Conservation (phyloP, 1,140 invertebrate genomes). For the Ptiloglossa arizonensis region DNA sequence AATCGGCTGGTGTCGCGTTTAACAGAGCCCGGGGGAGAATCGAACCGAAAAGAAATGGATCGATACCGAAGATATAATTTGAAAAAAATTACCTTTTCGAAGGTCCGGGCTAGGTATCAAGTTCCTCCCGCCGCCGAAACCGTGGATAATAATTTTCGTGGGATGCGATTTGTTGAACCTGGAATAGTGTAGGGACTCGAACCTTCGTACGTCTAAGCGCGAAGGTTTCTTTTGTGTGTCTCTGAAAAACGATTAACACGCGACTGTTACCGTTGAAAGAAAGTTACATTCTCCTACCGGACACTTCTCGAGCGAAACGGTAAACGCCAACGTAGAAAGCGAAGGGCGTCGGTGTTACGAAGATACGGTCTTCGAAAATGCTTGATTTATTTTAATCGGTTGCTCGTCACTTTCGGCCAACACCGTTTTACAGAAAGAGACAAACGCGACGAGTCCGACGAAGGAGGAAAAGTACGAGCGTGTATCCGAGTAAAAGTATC, state of each 20-base stretch:
- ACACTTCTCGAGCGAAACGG: background rate
- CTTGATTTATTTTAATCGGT: background rate
- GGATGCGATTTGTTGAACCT: conserved; percentile 88
- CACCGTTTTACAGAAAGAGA: background rate
- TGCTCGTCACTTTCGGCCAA: background rate
- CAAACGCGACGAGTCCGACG: background rate
- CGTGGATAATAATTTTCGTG: conserved; percentile 91
- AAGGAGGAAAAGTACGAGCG: background rate
- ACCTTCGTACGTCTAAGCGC: conserved; percentile 86
- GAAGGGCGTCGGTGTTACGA: background rate
- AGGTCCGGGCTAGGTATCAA: conserved; percentile 91
- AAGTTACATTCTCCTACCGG: background rate
- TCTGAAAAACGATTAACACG: conserved; percentile 78
- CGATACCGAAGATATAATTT: background rate
- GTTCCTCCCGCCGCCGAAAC: conserved; percentile 90
- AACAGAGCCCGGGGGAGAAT: no score
- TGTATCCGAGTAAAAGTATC: conserved; percentile 43
- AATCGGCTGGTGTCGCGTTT: no score
- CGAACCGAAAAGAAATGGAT: no score
- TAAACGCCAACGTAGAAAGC: background rate
- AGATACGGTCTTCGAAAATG: background rate
- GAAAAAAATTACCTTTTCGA: conserved; percentile 82
- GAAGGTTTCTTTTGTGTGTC: conserved; percentile 88
- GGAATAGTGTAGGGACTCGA: conserved; percentile 86
- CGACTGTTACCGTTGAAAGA: background rate